These are phyloP conservation scores for Danio kyathit DNA, from an alignment of 2,797 vertebrate genomes.

Conservation along the genomic window DNA sequence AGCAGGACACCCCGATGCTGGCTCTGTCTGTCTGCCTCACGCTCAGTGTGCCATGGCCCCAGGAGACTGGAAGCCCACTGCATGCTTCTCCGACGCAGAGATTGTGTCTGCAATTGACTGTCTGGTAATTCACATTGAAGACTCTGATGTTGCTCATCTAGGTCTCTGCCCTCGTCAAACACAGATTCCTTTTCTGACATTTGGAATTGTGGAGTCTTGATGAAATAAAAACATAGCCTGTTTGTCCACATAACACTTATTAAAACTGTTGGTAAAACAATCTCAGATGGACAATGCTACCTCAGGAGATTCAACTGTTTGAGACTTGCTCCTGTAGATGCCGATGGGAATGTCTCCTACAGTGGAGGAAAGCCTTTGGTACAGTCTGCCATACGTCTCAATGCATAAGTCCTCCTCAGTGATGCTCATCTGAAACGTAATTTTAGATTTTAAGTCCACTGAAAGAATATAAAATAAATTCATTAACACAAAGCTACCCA, in stretches of 20 bases:
- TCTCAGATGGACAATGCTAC: constrained; percentile 43
- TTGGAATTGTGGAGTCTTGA: constrained; percentile 75
- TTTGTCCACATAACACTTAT: too few species aligned
- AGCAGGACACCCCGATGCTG: constrained; percentile 80
- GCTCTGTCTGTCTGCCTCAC: constrained; percentile 78
- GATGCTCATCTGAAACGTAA: constrained; percentile 81
- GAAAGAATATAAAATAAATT: not conserved
- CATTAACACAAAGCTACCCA: not conserved
- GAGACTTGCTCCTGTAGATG: constrained; percentile 84
- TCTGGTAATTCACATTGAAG: constrained; percentile 72
- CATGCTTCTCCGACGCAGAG: constrained; percentile 81
- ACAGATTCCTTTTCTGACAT: constrained; percentile 84
- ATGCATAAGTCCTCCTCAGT: constrained; percentile 87
- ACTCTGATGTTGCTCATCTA: constrained; percentile 48
- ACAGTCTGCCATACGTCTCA: constrained; percentile 86
- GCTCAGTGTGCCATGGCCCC: constrained; percentile 76
- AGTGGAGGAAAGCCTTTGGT: constrained; percentile 85
- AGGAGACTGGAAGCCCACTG: constrained; percentile 84
- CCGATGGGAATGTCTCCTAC: constrained; percentile 88
- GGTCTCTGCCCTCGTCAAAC: constrained; percentile 73
- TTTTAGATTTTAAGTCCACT: not conserved
- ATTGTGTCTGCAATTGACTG: constrained; percentile 57
- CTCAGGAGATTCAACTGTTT: constrained; percentile 78
- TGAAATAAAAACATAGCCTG: not conserved
- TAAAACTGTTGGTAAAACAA: too few species aligned